Percentiles rank a stretch among this genome's conserved stretches.
Conservation (phyloP, 2,888 invertebrate species). For the Drosophila kokeensis region DNA sequence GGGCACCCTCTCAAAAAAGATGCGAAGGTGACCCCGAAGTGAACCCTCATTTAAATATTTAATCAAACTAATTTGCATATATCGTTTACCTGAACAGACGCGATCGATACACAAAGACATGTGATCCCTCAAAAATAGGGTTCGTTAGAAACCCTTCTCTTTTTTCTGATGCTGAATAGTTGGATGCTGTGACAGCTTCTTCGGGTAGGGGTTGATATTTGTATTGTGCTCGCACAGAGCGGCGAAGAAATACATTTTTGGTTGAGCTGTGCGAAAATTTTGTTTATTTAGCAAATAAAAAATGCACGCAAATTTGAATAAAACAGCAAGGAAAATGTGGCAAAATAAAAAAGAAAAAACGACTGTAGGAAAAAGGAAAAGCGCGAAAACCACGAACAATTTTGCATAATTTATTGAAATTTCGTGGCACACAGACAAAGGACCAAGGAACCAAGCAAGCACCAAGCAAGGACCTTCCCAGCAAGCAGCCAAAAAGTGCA, state of each 20-base stretch:
- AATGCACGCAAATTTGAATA: slow-evolving; percentile 79
- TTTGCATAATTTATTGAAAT: slow-evolving; percentile 80
- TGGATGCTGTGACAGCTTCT: slow-evolving; percentile 27
- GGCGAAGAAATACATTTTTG: slow-evolving; percentile 37
- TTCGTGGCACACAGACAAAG: slow-evolving; percentile 75
- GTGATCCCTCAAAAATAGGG: slow-evolving; percentile 42
- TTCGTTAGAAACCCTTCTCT: slow-evolving; percentile 7
- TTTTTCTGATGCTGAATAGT: slow-evolving; percentile 9
- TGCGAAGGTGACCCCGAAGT: slow-evolving; percentile 31
- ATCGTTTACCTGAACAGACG: slow-evolving; percentile 68
- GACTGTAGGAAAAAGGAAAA: slow-evolving; percentile 49
- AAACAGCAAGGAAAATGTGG: slow-evolving; percentile 69
- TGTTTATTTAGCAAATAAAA: slow-evolving; percentile 75
- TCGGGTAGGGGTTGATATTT: slow-evolving; percentile 45
- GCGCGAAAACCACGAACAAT: slow-evolving; percentile 79
- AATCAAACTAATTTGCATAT: slow-evolving; percentile 80
- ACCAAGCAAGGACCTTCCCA: slow-evolving; percentile 19
- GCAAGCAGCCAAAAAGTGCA: slow-evolving; percentile 52
- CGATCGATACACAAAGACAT: slow-evolving; percentile 71
- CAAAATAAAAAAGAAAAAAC: slow-evolving; percentile 27
- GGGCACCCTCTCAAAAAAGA: slow-evolving; percentile 30
- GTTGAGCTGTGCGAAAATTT: slow-evolving; percentile 50
- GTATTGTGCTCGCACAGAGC: slow-evolving; percentile 12
- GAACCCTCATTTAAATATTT: slow-evolving; percentile 69
- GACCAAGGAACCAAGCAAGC: slow-evolving; percentile 19